Conservation (phyloP, 2,888 invertebrate species). For the Timema cristinae region DNA sequence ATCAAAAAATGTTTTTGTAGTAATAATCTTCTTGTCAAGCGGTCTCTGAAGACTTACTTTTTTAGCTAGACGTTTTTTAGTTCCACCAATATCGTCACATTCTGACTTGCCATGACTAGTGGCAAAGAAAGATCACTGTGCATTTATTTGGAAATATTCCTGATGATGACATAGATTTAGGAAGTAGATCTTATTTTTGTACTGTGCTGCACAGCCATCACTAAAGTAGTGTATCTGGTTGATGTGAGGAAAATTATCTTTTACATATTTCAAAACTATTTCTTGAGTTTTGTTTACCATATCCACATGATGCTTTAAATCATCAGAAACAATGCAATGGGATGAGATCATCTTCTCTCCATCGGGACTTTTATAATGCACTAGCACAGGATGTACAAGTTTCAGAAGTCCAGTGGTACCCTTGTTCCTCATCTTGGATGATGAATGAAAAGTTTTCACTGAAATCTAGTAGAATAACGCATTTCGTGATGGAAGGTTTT, state of each 20-base stretch:
- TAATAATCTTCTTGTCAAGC: background rate
- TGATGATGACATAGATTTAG: background rate
- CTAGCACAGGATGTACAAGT: constrained; percentile 5
- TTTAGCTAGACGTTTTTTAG: constrained; percentile 1
- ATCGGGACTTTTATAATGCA: background rate
- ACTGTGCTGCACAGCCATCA: constrained; percentile 5
- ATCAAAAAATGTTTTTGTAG: background rate
- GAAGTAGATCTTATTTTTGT: background rate
- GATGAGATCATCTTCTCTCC: background rate
- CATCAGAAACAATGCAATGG: constrained; percentile 4
- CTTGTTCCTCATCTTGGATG: background rate
- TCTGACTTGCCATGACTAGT: background rate
- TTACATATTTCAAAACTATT: background rate
- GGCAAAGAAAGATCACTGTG: constrained; percentile 6
- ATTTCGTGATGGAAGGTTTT: background rate
- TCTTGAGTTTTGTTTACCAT: constrained; percentile 6
- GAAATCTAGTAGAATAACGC: background rate
- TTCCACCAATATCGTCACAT: constrained; percentile 4
- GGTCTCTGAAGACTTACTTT: background rate
- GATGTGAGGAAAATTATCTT: background rate
- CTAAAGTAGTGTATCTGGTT: background rate
- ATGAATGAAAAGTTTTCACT: constrained; percentile 3
- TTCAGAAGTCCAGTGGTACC: constrained; percentile 3
- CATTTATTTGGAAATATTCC: background rate
- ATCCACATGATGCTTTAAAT: background rate